Conservation (phyloP, 2,888 invertebrate species). For the Neoscelio sp. region DNA sequence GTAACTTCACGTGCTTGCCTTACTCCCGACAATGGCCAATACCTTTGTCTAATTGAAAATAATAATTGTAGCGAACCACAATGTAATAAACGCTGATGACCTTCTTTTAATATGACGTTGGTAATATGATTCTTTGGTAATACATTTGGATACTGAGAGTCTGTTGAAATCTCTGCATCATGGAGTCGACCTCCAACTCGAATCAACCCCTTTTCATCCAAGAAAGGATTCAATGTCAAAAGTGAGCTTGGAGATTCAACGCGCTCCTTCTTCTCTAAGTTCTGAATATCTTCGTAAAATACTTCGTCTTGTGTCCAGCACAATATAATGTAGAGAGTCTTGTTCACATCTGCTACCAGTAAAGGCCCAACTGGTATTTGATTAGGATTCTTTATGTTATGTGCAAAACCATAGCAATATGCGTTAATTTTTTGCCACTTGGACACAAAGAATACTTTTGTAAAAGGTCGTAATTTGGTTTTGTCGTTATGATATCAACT, state of each 20-base stretch:
- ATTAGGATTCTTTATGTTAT: not conserved
- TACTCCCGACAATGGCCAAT: too few species aligned
- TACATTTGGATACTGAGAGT: too few species aligned
- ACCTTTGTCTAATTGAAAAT: not conserved
- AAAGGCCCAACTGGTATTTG: not conserved
- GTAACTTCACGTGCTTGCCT: too few species aligned
- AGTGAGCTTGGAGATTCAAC: not conserved
- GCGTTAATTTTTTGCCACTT: not conserved
- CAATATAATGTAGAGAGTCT: not conserved
- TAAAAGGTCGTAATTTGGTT: not conserved
- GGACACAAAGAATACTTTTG: not conserved
- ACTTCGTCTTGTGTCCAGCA: conserved; percentile 4
- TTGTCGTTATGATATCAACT: not conserved
- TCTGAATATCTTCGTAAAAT: not conserved
- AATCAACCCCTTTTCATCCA: too few species aligned
- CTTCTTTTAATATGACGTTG: not conserved
- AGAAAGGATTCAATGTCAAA: not conserved
- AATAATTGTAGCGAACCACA: not conserved
- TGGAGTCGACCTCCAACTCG: too few species aligned
- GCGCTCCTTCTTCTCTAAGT: not conserved
- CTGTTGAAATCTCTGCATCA: not conserved
- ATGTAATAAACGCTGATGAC: not conserved
- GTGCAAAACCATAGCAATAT: not conserved
- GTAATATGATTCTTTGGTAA: not conserved
- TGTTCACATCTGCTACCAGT: not conserved